Conservation (phyloP, 1,140 invertebrate species). For the Ladona fulva region DNA sequence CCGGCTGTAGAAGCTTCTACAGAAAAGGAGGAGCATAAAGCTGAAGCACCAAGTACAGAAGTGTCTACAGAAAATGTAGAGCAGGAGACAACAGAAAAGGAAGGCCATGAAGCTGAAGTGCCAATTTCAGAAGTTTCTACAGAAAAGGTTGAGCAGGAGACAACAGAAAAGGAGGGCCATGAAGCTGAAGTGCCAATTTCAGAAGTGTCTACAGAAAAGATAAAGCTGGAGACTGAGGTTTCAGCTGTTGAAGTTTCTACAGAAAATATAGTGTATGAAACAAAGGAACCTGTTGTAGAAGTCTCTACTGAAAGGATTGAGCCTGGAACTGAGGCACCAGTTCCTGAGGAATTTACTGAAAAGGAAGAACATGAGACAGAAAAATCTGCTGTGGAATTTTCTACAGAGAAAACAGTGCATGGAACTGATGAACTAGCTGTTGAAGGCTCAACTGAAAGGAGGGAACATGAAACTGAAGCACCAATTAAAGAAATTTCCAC, state of each 20-base stretch:
- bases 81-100: neutral
- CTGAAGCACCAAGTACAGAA: constrained; percentile 16
- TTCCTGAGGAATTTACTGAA: too few species aligned
- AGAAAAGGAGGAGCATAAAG: constrained; percentile 12
- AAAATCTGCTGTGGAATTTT: constrained; percentile 13
- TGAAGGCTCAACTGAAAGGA: neutral
- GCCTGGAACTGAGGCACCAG: too few species aligned
- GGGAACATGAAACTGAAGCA: constrained; percentile 3
- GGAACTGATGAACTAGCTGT: neutral
- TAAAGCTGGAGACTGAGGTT: neutral
- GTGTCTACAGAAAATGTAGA: neutral
- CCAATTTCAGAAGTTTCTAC: neutral
- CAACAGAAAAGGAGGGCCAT: neutral
- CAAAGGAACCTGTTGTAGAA: neutral
- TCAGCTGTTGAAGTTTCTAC: constrained; percentile 19
- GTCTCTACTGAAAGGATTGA: too few species aligned
- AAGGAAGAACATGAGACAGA: constrained; percentile 12
- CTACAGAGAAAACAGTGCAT: constrained; percentile 13
- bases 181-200: neutral
- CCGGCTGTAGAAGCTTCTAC: constrained; percentile 4
- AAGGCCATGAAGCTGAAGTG: neutral
- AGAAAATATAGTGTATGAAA: constrained; percentile 1
- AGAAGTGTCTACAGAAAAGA: neutral
- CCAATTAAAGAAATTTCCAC: constrained; percentile 7
- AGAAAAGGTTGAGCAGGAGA: neutral